Evolutionary conservation across 2,113 vertebrate species (phyloP).

Genomic region (Prunella himalayana): DNA sequence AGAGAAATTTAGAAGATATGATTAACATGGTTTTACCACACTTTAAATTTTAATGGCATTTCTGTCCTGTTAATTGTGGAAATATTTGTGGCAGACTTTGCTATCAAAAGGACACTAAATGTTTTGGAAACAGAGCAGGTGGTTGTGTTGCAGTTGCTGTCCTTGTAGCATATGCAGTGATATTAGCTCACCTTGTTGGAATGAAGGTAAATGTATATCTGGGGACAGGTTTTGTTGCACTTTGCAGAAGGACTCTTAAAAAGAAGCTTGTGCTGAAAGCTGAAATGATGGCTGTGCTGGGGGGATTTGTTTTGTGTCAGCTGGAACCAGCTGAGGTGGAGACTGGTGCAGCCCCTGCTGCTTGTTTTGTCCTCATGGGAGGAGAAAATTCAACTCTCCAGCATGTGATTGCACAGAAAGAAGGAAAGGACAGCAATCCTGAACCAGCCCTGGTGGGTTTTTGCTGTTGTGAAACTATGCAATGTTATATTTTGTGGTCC

Average conservation of each 20-base stretch:
- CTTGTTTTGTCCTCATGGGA: neutral
- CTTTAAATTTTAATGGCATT: neutral
- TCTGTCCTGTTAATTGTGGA: neutral
- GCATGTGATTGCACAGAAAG: neutral
- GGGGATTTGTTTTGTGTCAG: neutral
- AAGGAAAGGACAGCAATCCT: neutral
- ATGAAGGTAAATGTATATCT: rapidly evolving
- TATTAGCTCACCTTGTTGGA: neutral
- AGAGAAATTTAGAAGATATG: neutral
- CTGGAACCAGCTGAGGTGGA: neutral
- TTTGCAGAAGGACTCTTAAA: neutral
- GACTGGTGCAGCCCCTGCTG: neutral
- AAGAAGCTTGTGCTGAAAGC: neutral
- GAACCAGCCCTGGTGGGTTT: neutral
- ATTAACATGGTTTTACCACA: neutral
- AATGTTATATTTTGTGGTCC: neutral
- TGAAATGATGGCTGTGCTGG: neutral
- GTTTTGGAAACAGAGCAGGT: neutral
- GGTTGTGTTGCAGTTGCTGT: neutral
- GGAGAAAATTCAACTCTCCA: neutral
- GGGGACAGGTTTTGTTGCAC: neutral
- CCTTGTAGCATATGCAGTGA: neutral
- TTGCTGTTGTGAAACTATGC: neutral
- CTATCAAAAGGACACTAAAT: neutral
- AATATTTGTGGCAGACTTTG: neutral